Evolutionary conservation across 2,797 vertebrate species (phyloP).

Genomic region (Linurgus olivaceus): DNA sequence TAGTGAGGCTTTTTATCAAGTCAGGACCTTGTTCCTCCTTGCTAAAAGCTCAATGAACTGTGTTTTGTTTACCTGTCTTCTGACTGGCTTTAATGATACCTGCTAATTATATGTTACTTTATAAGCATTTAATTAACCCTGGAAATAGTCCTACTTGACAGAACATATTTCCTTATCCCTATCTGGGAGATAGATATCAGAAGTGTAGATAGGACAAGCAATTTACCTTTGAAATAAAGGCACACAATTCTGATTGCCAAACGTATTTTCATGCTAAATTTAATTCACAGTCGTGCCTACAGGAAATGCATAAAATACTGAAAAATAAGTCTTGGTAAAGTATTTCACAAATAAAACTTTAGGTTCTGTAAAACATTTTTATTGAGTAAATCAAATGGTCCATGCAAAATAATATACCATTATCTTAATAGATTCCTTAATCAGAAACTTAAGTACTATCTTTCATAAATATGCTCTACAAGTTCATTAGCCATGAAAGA

Average conservation of each 20-base stretch:
- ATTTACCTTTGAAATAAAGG: background rate
- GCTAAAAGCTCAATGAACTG: background rate
- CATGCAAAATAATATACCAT: background rate
- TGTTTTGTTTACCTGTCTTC: background rate
- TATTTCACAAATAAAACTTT: background rate
- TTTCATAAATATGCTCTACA: background rate
- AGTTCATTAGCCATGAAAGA: background rate
- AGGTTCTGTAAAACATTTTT: background rate
- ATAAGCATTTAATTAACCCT: conserved; percentile 32
- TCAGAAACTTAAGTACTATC: background rate
- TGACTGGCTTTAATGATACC: background rate
- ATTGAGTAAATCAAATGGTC: background rate
- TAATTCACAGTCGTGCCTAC: background rate
- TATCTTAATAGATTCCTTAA: background rate
- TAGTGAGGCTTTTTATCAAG: background rate
- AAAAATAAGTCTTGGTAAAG: background rate
- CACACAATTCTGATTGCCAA: background rate
- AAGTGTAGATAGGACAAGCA: background rate
- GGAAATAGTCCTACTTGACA: background rate
- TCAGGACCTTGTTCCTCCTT: background rate
- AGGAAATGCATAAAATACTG: background rate
- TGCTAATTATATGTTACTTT: background rate
- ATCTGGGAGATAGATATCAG: background rate
- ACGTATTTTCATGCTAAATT: background rate
- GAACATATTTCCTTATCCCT: background rate